These are phyloP conservation scores for Trissonchulus sp. DNA, from an alignment of 2,888 invertebrate species.

Conservation along the genomic window DNA sequence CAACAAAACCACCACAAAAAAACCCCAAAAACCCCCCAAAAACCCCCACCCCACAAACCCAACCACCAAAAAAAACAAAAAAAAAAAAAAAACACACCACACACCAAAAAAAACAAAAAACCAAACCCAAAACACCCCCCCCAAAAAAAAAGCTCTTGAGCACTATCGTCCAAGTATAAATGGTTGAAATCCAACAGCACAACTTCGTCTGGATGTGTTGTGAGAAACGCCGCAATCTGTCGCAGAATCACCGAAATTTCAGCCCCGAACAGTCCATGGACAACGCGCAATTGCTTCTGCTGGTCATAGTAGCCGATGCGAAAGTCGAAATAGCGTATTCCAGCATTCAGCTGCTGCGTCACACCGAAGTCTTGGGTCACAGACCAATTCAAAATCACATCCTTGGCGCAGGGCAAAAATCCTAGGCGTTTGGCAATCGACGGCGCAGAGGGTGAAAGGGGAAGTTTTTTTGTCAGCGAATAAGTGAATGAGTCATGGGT, in stretches of 20 bases:
- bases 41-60: too few relatives aligned
- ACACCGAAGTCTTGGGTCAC: conserved; percentile 3
- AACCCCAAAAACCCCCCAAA: too few relatives aligned
- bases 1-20: too few relatives aligned
- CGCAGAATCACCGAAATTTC: not conserved
- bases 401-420: not conserved
- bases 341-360: not conserved
- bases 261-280: not conserved
- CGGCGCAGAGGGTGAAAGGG: not conserved
- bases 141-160: too few relatives aligned
- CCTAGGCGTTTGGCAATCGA: not conserved
- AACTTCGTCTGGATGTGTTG: not conserved
- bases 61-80: too few relatives aligned
- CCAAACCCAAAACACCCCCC: too few relatives aligned
- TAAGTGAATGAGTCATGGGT: conserved; percentile 2
- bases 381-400: not conserved
- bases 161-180: too few relatives aligned
- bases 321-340: not conserved
- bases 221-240: not conserved
- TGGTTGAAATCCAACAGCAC: conserved; percentile 3
- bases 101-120: too few relatives aligned
- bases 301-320: not conserved
- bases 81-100: too few relatives aligned
- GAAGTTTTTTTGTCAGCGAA: not conserved
- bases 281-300: not conserved